Evolutionary conservation across 1,140 invertebrate genomes (phyloP).

Genomic region (Nomia melanderi): DNA sequence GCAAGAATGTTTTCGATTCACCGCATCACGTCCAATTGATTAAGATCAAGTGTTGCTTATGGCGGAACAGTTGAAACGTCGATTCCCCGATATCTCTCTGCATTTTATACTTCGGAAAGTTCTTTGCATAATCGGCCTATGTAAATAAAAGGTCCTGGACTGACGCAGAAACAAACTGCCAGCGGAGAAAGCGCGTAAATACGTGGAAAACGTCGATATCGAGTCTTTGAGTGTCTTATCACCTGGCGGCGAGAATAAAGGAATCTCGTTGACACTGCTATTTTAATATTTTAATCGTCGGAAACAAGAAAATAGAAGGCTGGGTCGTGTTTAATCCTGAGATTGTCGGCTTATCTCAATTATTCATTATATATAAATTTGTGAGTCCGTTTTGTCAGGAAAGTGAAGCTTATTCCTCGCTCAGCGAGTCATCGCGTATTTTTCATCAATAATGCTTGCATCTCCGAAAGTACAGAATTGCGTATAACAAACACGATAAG

Average conservation of each 20-base stretch:
- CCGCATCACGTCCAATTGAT: not conserved
- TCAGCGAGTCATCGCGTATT: too few species aligned
- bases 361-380: too few species aligned
- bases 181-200: constrained; percentile 41
- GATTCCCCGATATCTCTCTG: not conserved
- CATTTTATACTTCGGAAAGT: constrained; percentile 23
- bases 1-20: not conserved
- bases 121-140: constrained; percentile 20
- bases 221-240: not conserved
- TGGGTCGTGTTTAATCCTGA: too few species aligned
- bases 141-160: constrained; percentile 34
- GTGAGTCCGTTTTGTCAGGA: too few species aligned
- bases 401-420: too few species aligned
- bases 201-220: constrained; percentile 4
- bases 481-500: too few species aligned
- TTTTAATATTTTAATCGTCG: too few species aligned
- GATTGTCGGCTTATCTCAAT: too few species aligned
- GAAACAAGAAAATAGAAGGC: too few species aligned
- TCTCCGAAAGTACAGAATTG: too few species aligned
- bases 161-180: constrained; percentile 17
- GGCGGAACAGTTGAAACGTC: not conserved
- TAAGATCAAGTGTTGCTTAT: not conserved
- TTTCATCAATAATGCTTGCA: too few species aligned
- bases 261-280: too few species aligned
- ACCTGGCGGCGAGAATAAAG: not conserved